Evolutionary conservation across 1,140 invertebrate genomes (phyloP), one percentile per base, ranked within the genome.

Genomic region (Holotrichia oblita): DNA sequence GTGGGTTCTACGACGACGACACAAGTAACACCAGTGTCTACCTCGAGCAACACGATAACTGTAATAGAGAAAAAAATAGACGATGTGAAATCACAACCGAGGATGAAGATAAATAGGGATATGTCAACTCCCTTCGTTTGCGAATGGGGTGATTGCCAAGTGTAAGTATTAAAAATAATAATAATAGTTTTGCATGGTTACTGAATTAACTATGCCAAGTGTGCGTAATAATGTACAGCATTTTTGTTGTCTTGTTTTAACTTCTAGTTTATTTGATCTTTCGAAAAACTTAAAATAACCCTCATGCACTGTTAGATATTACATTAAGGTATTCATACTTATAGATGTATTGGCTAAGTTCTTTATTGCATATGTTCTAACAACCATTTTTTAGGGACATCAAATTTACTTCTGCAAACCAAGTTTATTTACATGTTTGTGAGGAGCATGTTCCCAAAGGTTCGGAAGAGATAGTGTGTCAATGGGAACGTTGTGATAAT

Each of bases 71-170:
- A 80, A 20, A 81, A 77, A 34, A 14, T 27, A 6, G 83, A 83
- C 40, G 83, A 85, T 6, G 40, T 59, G 9, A 80, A 79, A 64
- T 55, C 76, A 6, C 74, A 41, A 48, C 40, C 64, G 4, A 84
- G 83, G 76, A 59, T 75, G 17, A 84, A 82, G 76, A 82, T 85
- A 41, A 75, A 83, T 8, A 82, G 85, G 40, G 86, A 87, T 80
- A 77, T 85, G 14, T 84, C 83, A 2, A 89, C 89, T 61, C 89
- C 92, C 0, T 97, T 92, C 87, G 89, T 97, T 4, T 98, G 97
- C 83, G 96, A 98, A 85, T 98, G 97, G 97, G 91, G 94, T 78
- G 95, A 95, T 14, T 98, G 97, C 89, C 91, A 92, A 80, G 92
- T 92, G 93, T 95, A 88, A 89, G 79, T 44, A 44, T 73, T 34